Evolutionary conservation across 1,140 invertebrate genomes (phyloP).

Genomic region (Oppia nitens): DNA sequence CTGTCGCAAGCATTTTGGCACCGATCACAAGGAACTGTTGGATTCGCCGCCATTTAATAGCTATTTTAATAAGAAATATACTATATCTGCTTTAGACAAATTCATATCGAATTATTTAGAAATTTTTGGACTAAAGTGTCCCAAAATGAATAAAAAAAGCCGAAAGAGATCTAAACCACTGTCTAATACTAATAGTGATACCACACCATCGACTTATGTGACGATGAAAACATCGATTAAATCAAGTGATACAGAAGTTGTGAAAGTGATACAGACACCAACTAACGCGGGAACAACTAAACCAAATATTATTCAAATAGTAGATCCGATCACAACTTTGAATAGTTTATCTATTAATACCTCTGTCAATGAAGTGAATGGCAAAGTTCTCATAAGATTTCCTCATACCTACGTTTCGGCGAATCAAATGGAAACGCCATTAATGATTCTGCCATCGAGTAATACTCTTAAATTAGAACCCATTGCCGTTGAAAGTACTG

Average conservation of each 20-base stretch:
- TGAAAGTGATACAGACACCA: too few species aligned
- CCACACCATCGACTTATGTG: not conserved
- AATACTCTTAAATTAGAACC: not conserved
- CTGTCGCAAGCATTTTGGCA: not conserved
- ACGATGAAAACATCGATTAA: too few species aligned
- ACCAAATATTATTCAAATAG: not conserved
- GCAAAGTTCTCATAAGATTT: too few species aligned
- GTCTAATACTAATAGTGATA: not conserved
- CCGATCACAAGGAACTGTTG: not conserved
- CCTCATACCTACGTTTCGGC: too few species aligned
- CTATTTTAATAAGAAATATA: not conserved
- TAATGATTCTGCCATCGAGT: not conserved
- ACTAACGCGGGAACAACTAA: not conserved
- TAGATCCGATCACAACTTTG: too few species aligned
- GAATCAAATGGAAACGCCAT: not conserved
- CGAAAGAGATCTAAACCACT: not conserved
- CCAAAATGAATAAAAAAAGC: not conserved
- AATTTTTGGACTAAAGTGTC: not conserved
- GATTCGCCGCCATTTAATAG: not conserved
- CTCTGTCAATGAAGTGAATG: not conserved
- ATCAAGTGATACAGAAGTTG: not conserved
- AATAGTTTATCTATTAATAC: not conserved
- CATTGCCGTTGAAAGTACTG: not conserved
- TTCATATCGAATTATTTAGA: not conserved
- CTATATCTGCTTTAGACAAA: not conserved